Evolutionary conservation across 2,797 vertebrate genomes (phyloP).

Genomic region (Peromyscus eremicus): DNA sequence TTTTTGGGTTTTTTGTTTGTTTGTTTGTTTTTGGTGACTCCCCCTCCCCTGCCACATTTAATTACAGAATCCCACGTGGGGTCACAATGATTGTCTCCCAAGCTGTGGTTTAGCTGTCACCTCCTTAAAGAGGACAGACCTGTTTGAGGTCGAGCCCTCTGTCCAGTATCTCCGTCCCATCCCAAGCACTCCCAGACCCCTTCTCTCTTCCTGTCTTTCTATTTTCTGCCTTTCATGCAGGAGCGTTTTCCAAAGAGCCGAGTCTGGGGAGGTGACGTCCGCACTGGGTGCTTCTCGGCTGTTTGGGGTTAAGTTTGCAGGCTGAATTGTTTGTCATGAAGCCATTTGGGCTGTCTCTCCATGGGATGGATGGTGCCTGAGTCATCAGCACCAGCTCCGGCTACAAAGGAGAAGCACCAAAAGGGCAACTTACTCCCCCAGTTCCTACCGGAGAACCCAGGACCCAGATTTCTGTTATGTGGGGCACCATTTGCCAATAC

Average conservation of each 20-base stretch:
- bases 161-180: not conserved
- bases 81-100: not conserved
- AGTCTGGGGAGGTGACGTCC: not conserved
- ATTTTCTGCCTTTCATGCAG: not conserved
- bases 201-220: not conserved
- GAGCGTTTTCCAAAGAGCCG: not conserved
- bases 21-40: too few species aligned
- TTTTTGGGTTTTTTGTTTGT: too few species aligned
- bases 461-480: fast-evolving
- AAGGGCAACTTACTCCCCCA: not conserved
- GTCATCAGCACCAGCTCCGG: not conserved
- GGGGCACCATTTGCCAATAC: not conserved
- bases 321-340: not conserved
- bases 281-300: not conserved
- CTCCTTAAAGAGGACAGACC: not conserved
- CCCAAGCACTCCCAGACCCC: too few species aligned
- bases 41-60: not conserved
- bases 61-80: not conserved
- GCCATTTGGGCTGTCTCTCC: fast-evolving
- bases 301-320: not conserved
- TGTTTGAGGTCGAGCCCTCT: not conserved
- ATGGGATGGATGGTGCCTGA: fast-evolving
- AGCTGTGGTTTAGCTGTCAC: not conserved
- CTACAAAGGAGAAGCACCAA: not conserved
- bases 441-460: not conserved